Base-by-base conservation (phyloP, 2,888 invertebrate species). In the Patella depressa region DNA sequence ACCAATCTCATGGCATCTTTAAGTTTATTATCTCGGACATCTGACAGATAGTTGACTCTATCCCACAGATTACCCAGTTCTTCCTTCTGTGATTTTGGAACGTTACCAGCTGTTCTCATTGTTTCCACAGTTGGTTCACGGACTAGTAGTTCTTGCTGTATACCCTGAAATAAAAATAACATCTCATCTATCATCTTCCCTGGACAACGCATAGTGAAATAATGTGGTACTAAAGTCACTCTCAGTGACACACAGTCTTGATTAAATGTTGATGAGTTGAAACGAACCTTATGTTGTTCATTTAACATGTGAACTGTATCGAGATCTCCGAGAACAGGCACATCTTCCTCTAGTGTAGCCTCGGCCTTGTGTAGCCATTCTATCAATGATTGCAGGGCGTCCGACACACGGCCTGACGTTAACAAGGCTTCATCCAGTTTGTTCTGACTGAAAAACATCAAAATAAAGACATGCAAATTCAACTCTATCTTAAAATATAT, bases 331-430 rank as follows among this genome's bases (percentile, higher is more conserved):
- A 90, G 84, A 53, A 91, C 86, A 9, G 90, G 90, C 78, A 90
- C 88, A 75, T 90, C 89, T 72, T 90, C 89, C 14, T 88, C 86
- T 71, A 91, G 84, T 71, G 89, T 88, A 19, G 86, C 84, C 79
- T 91, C 90, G 45, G 90, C 90, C 79, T 90, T 90, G 73, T 84
- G 82, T 73, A 91, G 85, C 91, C 91, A 91, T 83, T 91, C 91
- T 73, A 89, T 82, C 76, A 91, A 85, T 3, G 90, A 89, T 75
- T 87, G 86, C 53, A 91, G 84, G 73, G 91, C 91, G 79, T 91
- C 91, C 3, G 89, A 86, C 76, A 90, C 88, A 19, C 91, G 86
- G 53, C 91, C 91, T 11, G 90, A 90, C 15, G 89, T 89, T 75
- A 91, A 83, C 82, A 91, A 84, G 11, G 89, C 90, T 78, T 90